Percentiles rank a stretch among this genome's conserved stretches.
Evolutionary conservation across 1,140 invertebrate species (phyloP).

Genomic region (Trichogramma pretiosum): DNA sequence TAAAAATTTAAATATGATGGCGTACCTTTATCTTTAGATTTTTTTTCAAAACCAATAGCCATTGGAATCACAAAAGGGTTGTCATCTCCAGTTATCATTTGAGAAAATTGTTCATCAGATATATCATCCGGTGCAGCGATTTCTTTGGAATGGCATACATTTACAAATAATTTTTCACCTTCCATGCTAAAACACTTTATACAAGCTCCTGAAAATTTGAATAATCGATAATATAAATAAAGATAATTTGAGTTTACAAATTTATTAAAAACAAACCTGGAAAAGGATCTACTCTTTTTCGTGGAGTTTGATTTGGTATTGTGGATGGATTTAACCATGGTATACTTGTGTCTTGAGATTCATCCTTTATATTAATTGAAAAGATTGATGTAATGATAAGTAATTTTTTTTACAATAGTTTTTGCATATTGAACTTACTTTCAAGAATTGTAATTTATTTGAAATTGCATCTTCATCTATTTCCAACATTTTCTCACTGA

Average conservation of each 20-base stretch:
- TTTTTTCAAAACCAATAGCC: constrained; percentile 73
- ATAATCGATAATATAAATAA: background rate
- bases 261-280: constrained; percentile 24
- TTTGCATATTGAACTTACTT: constrained; percentile 22
- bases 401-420: background rate
- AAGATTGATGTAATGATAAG: background rate
- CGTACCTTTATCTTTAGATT: constrained; percentile 63
- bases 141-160: constrained; percentile 65
- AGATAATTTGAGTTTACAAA: constrained; percentile 1
- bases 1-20: background rate
- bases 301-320: constrained; percentile 25
- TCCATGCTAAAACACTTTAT: constrained; percentile 65
- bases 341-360: constrained; percentile 1
- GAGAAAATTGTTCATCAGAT: constrained; percentile 62
- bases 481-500: too few species aligned
- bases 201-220: constrained; percentile 62
- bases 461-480: constrained; percentile 26
- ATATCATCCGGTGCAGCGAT: constrained; percentile 75
- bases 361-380: constrained; percentile 16
- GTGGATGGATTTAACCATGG: constrained; percentile 20
- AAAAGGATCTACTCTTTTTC: constrained; percentile 24
- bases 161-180: constrained; percentile 69
- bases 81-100: constrained; percentile 63
- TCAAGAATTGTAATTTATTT: constrained; percentile 25
- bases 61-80: constrained; percentile 73